Percentiles rank a stretch among this genome's conserved stretches.
Conservation (phyloP, 2,797 vertebrate species). For the Mallotus villosus region DNA sequence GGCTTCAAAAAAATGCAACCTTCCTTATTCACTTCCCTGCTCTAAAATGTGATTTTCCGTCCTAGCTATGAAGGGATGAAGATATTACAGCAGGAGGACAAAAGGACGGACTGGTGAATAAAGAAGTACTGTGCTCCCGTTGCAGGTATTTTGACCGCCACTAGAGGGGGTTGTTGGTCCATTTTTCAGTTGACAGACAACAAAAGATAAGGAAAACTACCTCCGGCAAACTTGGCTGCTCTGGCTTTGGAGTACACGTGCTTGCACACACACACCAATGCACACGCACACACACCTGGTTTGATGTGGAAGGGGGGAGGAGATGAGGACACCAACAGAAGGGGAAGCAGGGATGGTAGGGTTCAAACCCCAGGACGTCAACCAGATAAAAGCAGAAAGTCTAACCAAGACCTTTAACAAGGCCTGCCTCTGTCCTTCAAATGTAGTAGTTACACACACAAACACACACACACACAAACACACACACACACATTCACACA, state of each 20-base stretch:
- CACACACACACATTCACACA: conserved; percentile 12
- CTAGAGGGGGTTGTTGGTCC: neutral
- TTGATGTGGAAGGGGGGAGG: neutral
- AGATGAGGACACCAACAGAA: neutral
- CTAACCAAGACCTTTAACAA: neutral
- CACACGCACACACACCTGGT: neutral
- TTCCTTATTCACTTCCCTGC: too few species aligned
- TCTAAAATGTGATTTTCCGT: neutral
- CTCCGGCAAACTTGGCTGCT: neutral
- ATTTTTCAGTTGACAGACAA: neutral
- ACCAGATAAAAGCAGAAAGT: neutral
- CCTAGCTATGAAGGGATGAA: too few species aligned
- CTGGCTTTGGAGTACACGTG: neutral
- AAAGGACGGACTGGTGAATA: too few species aligned
- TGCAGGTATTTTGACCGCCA: neutral
- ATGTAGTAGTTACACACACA: neutral
- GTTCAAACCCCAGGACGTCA: neutral
- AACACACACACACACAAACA: neutral
- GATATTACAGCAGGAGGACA: too few species aligned
- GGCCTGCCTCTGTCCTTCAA: neutral
- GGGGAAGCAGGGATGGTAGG: neutral
- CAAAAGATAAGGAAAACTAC: neutral
- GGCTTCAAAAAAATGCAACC: neutral
- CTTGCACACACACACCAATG: neutral
- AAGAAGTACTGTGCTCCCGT: too few species aligned